phyloP scores from a whole-genome alignment of 1,140 invertebrate species.

The Bathynomus jamesi region DNA sequence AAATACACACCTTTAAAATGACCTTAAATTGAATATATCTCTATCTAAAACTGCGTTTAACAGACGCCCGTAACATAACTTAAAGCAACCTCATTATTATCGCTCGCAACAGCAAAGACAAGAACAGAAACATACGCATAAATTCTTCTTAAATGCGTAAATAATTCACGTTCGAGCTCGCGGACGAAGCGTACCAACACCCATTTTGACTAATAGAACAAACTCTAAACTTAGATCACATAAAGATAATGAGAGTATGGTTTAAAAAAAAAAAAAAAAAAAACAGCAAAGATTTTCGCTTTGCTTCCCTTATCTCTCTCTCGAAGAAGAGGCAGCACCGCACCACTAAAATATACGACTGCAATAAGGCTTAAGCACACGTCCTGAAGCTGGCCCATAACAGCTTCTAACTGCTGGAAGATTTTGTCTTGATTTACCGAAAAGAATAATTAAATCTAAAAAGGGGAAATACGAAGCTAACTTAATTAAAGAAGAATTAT shows the following conservation, averaged over 20 bases:
- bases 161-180: not conserved
- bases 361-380: not conserved
- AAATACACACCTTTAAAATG: no score
- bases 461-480: not conserved
- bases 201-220: not conserved
- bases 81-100: no score
- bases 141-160: not conserved
- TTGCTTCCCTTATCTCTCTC: not conserved
- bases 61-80: no score
- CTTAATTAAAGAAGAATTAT: conserved; percentile 1
- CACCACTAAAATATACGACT: not conserved
- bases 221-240: not conserved
- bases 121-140: no score
- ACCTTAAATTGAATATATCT: no score
- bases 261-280: no score
- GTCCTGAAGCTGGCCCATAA: not conserved
- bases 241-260: not conserved
- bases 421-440: conserved; percentile 1
- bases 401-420: not conserved
- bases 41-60: no score
- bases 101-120: no score
- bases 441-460: not conserved
- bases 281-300: not conserved
- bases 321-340: not conserved
- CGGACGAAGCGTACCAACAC: not conserved